A percentile compares a stretch with the other conserved stretches of the same genome.
These are phyloP conservation scores for Corythucha ciliata DNA, from an alignment of 2,888 invertebrate genomes.

Conservation along the genomic window DNA sequence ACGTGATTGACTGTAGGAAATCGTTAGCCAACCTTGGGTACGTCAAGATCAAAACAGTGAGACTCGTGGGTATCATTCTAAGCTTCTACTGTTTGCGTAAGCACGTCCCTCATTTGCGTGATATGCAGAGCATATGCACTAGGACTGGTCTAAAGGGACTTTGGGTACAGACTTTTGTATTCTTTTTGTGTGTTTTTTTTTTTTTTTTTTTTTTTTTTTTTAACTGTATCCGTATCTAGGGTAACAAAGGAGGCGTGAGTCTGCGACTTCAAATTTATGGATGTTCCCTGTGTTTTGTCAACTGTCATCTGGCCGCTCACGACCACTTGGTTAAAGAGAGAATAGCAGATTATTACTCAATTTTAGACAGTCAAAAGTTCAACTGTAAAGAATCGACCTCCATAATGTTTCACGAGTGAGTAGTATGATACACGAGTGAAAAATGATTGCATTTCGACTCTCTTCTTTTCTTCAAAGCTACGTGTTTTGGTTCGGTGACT, in stretches of 20 bases:
- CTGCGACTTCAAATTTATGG: slow-evolving; percentile 79
- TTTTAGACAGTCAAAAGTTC: slow-evolving; percentile 73
- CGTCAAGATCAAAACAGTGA: slow-evolving; percentile 67
- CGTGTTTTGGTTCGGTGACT: slow-evolving; percentile 84
- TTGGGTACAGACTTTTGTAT: slow-evolving; percentile 51
- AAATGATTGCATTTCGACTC: not conserved
- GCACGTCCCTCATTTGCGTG: slow-evolving; percentile 70
- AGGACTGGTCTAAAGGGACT: slow-evolving; percentile 84
- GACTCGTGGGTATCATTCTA: slow-evolving; percentile 74
- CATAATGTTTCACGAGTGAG: slow-evolving; percentile 87
- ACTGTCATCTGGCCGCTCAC: slow-evolving; percentile 84
- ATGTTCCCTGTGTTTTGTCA: slow-evolving; percentile 78
- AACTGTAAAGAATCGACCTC: slow-evolving; percentile 65
- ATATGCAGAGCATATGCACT: slow-evolving; percentile 78
- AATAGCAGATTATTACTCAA: slow-evolving; percentile 77
- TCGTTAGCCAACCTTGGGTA: slow-evolving; percentile 59
- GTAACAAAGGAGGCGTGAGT: slow-evolving; percentile 91
- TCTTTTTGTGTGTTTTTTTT: not conserved
- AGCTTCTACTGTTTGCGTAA: slow-evolving; percentile 67
- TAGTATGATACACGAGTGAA: slow-evolving; percentile 23
- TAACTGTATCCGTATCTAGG: too few relatives aligned
- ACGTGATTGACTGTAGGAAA: too few relatives aligned
- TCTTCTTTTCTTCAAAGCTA: slow-evolving; percentile 50
- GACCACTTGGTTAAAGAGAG: slow-evolving; percentile 75
- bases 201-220: too few relatives aligned